Conservation (phyloP, 2,113 vertebrate species). For the Serilophus lunatus region DNA sequence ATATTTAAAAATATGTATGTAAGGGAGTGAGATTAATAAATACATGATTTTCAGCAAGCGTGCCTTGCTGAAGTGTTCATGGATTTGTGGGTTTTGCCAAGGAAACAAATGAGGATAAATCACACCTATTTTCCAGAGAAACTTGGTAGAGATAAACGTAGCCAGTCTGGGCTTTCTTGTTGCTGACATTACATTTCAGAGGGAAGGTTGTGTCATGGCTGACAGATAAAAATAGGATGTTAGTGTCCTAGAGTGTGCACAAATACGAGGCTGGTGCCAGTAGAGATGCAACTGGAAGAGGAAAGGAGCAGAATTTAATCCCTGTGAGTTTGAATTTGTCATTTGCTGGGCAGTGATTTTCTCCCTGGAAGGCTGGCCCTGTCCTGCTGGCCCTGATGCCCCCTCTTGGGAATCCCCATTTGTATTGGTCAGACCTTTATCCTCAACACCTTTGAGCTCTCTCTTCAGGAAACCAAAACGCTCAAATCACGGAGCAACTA, state of each 20-base stretch:
- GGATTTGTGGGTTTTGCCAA: background rate
- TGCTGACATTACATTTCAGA: background rate
- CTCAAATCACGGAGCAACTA: background rate
- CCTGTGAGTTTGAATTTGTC: background rate
- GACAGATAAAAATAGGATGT: background rate
- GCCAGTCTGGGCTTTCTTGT: background rate
- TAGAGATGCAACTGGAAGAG: background rate
- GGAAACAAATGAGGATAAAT: background rate
- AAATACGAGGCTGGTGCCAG: background rate
- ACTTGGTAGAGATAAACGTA: background rate
- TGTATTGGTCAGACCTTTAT: background rate
- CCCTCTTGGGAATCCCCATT: background rate
- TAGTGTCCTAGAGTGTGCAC: background rate
- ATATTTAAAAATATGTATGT: background rate
- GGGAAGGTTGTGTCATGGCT: background rate
- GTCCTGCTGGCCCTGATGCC: accelerated
- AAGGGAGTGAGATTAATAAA: background rate
- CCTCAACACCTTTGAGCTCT: background rate
- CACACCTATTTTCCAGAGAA: background rate
- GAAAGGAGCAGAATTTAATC: background rate
- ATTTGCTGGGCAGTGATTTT: background rate
- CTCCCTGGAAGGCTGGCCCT: background rate
- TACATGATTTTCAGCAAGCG: background rate
- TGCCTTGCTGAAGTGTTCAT: background rate
- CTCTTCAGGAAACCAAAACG: background rate